Percentiles rank a stretch among this genome's conserved stretches.
These are phyloP conservation scores for Nasua narica DNA, from an alignment of 2,797 vertebrate species.

Conservation along the genomic window DNA sequence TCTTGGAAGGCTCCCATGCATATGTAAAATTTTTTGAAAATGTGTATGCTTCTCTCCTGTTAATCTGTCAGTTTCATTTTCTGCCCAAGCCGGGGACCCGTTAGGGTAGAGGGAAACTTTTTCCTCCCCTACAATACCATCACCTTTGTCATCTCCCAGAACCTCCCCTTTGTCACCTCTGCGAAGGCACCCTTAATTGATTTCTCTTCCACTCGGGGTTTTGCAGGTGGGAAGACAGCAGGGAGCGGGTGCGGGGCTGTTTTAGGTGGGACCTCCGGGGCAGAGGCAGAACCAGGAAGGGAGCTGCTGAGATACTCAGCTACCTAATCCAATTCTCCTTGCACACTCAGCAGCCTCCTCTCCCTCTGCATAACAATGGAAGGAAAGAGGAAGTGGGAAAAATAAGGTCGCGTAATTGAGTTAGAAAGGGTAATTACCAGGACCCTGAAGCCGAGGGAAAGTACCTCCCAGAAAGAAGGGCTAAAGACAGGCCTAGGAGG, in stretches of 20 bases:
- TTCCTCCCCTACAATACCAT: not conserved
- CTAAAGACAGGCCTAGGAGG: not conserved
- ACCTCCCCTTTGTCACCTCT: not conserved
- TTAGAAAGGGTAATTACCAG: slow-evolving; percentile 40
- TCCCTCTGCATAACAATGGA: slow-evolving; percentile 42
- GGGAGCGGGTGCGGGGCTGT: not conserved
- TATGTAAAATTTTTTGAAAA: not conserved
- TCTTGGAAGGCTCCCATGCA: not conserved
- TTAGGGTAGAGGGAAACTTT: not conserved
- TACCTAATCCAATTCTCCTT: not conserved
- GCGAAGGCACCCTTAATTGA: not conserved
- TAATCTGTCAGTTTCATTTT: not conserved
- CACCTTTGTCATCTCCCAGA: not conserved
- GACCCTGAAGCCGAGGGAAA: not conserved
- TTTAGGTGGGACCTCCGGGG: not conserved
- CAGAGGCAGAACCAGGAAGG: slow-evolving; percentile 40
- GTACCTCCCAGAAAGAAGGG: not conserved
- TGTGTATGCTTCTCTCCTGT: not conserved
- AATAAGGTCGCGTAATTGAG: slow-evolving; percentile 26
- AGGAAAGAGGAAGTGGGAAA: slow-evolving; percentile 70
- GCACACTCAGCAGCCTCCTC: not conserved
- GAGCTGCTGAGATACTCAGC: not conserved
- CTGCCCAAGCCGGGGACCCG: not conserved
- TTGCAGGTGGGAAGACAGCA: not conserved
- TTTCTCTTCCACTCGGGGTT: not conserved